phyloP scores from a whole-genome alignment of 2,888 invertebrate genomes.

The Coecobrya sp. region DNA sequence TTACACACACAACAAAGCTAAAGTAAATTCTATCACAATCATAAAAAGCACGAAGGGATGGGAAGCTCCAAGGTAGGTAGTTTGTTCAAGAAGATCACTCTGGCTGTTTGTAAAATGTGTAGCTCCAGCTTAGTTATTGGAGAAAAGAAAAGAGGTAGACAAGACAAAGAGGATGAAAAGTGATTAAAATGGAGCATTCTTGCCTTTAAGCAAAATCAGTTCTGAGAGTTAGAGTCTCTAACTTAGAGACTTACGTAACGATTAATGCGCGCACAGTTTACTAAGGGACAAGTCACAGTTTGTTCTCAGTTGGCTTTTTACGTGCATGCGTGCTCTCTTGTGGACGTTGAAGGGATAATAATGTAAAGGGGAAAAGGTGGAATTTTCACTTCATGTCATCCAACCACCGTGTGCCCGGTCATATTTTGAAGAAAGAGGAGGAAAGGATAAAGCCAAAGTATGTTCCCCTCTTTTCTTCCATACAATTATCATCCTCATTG shows the following conservation, averaged over 20 bases:
- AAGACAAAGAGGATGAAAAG: constrained; percentile 40
- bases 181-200: constrained; percentile 48
- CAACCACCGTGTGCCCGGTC: no score
- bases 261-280: no score
- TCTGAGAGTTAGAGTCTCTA: no score
- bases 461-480: neutral
- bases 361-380: constrained; percentile 8
- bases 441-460: neutral
- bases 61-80: no score
- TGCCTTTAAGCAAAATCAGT: constrained; percentile 4
- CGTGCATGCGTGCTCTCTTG: neutral
- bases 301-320: neutral
- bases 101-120: no score
- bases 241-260: no score
- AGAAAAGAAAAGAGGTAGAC: neutral
- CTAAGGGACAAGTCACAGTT: no score
- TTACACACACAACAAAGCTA: neutral
- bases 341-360: neutral
- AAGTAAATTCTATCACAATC: no score
- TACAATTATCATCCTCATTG: neutral
- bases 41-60: no score
- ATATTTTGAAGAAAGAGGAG: neutral
- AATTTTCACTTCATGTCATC: constrained; percentile 67
- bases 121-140: neutral
- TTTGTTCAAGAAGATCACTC: no score